phyloP scores from a whole-genome alignment of 2,113 vertebrate species.

The Charina bottae region DNA sequence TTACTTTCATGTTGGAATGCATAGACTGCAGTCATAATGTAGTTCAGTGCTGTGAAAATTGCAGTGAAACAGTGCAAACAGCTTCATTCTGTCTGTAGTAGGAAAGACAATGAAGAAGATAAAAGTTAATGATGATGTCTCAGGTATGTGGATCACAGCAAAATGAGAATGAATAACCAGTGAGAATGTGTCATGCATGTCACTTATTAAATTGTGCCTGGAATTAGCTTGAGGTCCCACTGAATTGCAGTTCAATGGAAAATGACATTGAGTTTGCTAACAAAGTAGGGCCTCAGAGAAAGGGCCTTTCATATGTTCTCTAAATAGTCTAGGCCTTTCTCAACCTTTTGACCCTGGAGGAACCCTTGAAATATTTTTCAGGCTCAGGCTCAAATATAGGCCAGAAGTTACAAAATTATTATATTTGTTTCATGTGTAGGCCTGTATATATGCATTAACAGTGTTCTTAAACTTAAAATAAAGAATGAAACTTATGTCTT shows the following conservation, averaged over 20 bases:
- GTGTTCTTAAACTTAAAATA: no score
- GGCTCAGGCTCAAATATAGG: no score
- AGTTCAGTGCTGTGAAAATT: conserved; percentile 46
- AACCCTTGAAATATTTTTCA: no score
- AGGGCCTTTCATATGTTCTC: background rate
- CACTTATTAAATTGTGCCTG: conserved; percentile 15
- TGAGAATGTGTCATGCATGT: background rate
- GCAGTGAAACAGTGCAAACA: conserved; percentile 46
- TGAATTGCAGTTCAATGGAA: conserved; percentile 12
- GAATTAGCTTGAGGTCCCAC: conserved; percentile 17
- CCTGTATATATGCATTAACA: no score
- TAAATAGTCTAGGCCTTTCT: background rate
- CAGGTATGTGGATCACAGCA: background rate
- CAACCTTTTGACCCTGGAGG: no score
- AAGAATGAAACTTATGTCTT: no score
- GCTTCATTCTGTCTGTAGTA: conserved; percentile 18
- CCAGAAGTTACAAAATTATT: no score
- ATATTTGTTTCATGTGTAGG: no score
- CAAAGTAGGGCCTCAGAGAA: background rate
- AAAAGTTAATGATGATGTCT: conserved; percentile 2
- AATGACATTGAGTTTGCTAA: background rate
- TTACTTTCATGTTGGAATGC: background rate
- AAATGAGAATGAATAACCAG: background rate
- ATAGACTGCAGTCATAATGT: background rate
- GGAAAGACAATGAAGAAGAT: conserved; percentile 11